phyloP scores from a whole-genome alignment of 2,888 invertebrate genomes.

The Lottia gigantea region DNA sequence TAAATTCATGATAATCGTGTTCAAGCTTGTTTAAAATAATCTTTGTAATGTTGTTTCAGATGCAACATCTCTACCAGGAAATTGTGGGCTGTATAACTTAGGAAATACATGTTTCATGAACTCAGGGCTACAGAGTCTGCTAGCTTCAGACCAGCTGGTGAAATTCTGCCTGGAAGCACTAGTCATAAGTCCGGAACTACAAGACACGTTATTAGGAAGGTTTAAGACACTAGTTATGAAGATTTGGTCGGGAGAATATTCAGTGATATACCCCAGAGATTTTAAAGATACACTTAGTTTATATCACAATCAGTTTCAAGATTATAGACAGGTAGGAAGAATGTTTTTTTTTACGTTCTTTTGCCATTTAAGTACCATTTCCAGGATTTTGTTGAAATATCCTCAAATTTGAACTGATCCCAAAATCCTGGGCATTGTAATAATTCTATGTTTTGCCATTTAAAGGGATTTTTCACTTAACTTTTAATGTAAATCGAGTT shows the following conservation, averaged over 20 bases:
- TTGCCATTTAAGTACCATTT: too few species aligned
- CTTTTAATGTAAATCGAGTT: too few species aligned
- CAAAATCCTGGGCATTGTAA: too few species aligned
- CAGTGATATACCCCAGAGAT: constrained; percentile 72
- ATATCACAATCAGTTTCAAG: constrained; percentile 75
- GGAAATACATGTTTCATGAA: constrained; percentile 94
- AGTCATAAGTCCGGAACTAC: constrained; percentile 30
- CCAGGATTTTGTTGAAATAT: too few species aligned
- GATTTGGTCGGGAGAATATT: constrained; percentile 74
- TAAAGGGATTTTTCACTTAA: too few species aligned
- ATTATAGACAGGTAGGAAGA: constrained; percentile 73
- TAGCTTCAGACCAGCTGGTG: constrained; percentile 76
- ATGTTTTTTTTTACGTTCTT: too few species aligned
- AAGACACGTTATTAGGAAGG: constrained; percentile 70
- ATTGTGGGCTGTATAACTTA: constrained; percentile 81
- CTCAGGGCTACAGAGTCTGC: constrained; percentile 84
- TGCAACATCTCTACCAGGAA: constrained; percentile 66
- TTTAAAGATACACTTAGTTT: constrained; percentile 74
- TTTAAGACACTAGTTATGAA: constrained; percentile 72
- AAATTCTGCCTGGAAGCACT: constrained; percentile 70
- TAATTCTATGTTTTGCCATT: too few species aligned
- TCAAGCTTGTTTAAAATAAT: neutral
- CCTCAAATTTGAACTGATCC: too few species aligned
- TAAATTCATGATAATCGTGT: too few species aligned
- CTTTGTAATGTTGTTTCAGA: constrained; percentile 37